Conservation (phyloP, 2,888 invertebrate genomes). For the Synanthedon myopaeformis region DNA sequence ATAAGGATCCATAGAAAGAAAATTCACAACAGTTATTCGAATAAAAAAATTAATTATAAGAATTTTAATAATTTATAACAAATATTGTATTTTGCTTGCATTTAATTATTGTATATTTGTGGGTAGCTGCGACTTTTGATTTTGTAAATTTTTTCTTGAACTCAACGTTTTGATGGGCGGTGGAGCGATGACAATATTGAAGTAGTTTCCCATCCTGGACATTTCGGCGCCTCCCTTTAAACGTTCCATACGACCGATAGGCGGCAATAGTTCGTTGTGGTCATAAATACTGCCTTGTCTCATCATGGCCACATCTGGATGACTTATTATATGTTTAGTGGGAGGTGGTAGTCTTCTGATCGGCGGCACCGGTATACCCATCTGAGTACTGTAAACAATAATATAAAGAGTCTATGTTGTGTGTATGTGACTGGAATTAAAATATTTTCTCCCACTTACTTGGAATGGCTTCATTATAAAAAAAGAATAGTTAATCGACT, state of each 20-base stretch:
- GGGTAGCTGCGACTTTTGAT: constrained; percentile 17
- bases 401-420: too few relatives aligned
- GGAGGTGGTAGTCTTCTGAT: constrained; percentile 22
- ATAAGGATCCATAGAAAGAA: not conserved
- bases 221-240: constrained; percentile 38
- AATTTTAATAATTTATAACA: not conserved
- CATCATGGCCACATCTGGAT: not conserved
- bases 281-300: not conserved
- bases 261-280: constrained; percentile 20
- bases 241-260: constrained; percentile 26
- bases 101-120: too few relatives aligned
- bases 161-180: constrained; percentile 56
- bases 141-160: constrained; percentile 43
- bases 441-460: too few relatives aligned
- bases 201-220: constrained; percentile 61
- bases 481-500: too few relatives aligned
- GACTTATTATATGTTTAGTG: constrained; percentile 16
- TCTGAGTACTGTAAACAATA: constrained; percentile 46
- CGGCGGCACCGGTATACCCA: constrained; percentile 57
- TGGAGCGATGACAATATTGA: constrained; percentile 61
- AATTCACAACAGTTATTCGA: not conserved
- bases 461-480: too few relatives aligned
- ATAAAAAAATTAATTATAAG: not conserved
- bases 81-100: constrained; percentile 18
- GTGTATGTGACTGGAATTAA: too few relatives aligned